A percentile compares a stretch with the other conserved stretches of the same genome.
phyloP scores from a whole-genome alignment of 37 sponge, comb jelly and placozoan genomes.

The Bolinopsis microptera region DNA sequence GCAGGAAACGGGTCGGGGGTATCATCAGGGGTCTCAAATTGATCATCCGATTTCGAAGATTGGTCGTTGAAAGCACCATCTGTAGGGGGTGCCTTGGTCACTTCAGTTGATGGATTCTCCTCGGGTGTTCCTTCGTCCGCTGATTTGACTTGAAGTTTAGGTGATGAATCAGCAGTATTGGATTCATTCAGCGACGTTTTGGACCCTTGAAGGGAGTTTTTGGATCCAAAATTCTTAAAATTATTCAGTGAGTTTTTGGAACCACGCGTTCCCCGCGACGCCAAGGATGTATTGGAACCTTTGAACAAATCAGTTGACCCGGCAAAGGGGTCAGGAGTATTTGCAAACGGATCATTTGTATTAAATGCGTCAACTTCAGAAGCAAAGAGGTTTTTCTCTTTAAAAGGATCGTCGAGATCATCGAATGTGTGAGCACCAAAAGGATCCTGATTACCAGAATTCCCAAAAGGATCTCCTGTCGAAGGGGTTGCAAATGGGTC shows the following conservation, averaged over 20 bases:
- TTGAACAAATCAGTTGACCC: conserved; percentile 47
- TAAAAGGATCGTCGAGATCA: conserved; percentile 23
- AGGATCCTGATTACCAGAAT: neutral
- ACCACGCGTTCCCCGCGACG: conserved; percentile 1
- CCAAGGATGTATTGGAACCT: conserved; percentile 2
- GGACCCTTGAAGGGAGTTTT: conserved; percentile 14
- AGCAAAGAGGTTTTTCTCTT: neutral
- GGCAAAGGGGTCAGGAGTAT: conserved; percentile 54
- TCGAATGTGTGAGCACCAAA: neutral
- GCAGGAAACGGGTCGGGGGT: neutral
- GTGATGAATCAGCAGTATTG: neutral
- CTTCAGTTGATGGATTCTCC: neutral
- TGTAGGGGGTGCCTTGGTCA: neutral
- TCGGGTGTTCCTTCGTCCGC: neutral
- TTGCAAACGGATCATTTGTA: conserved; percentile 27
- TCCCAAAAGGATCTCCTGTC: neutral
- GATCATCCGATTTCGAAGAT: neutral
- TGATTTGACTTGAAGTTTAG: neutral
- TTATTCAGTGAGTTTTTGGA: conserved; percentile 49
- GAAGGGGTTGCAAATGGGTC: conserved; percentile 32
- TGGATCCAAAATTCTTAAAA: neutral
- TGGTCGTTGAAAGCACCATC: neutral
- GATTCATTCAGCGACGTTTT: conserved; percentile 28
- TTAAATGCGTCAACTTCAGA: conserved; percentile 34
- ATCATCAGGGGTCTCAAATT: neutral